phyloP scores from a whole-genome alignment of 2,888 invertebrate species.

The Lasioglossum zephyrum region DNA sequence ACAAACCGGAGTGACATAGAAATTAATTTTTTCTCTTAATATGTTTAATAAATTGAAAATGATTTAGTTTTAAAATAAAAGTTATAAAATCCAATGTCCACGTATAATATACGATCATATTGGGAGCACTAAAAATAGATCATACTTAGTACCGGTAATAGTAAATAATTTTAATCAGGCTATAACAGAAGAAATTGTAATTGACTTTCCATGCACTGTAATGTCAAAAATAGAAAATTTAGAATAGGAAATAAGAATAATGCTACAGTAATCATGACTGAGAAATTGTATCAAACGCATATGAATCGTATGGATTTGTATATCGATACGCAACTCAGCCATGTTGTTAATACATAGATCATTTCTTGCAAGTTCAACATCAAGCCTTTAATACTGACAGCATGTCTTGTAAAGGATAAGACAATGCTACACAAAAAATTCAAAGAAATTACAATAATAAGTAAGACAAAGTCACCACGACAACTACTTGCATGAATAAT shows the following conservation, averaged over 20 bases:
- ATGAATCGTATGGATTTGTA: neutral
- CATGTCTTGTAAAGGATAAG: neutral
- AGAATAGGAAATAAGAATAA: neutral
- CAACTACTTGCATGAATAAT: neutral
- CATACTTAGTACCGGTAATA: neutral
- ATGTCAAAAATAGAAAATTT: neutral
- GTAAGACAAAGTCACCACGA: neutral
- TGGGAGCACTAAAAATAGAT: neutral
- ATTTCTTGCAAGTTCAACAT: neutral
- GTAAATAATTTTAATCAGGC: neutral
- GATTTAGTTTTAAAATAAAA: too few relatives aligned
- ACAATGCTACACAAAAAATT: neutral
- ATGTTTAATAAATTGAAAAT: too few relatives aligned
- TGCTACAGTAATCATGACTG: neutral
- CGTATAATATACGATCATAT: neutral
- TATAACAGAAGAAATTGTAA: neutral
- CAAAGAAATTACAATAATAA: neutral
- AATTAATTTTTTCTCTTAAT: too few relatives aligned
- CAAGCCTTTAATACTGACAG: neutral
- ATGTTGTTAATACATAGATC: neutral
- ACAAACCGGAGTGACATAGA: too few relatives aligned
- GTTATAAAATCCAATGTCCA: too few relatives aligned
- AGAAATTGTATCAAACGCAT: neutral
- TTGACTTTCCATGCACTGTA: neutral
- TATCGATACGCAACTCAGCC: neutral